phyloP scores from a whole-genome alignment of 2,888 invertebrate species.

The Diloba caeruleocephala region DNA sequence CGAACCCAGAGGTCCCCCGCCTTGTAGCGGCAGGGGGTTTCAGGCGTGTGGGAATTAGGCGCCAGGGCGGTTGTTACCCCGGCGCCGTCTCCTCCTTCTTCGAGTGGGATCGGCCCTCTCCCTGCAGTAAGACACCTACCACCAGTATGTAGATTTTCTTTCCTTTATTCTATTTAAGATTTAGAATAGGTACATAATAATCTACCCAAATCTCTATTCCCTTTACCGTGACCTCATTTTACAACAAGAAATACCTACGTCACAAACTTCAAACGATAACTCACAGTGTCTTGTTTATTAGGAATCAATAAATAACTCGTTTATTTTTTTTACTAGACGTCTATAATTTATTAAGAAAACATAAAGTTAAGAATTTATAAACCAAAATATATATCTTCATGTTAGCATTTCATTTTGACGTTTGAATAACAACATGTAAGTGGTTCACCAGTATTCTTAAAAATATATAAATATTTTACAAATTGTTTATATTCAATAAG shows the following conservation, averaged over 20 bases:
- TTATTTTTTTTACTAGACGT: background rate
- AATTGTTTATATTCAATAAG: constrained; percentile 4
- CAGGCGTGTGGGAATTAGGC: too few relatives aligned
- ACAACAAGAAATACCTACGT: background rate
- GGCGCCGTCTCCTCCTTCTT: too few relatives aligned
- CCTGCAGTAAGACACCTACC: too few relatives aligned
- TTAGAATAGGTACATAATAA: too few relatives aligned
- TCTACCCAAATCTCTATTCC: background rate
- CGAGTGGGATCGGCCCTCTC: too few relatives aligned
- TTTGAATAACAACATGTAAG: constrained; percentile 14
- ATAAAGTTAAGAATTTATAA: constrained; percentile 2
- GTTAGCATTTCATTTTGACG: constrained; percentile 16
- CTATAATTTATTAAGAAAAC: constrained; percentile 21
- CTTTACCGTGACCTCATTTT: constrained; percentile 21
- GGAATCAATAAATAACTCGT: constrained; percentile 30
- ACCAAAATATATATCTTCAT: constrained; percentile 12
- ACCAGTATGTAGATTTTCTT: too few relatives aligned
- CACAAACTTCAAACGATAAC: constrained; percentile 14
- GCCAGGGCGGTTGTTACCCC: too few relatives aligned
- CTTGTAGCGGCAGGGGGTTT: too few relatives aligned
- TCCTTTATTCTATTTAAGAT: too few relatives aligned
- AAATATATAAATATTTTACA: constrained; percentile 14
- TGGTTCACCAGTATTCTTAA: constrained; percentile 14
- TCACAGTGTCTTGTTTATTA: constrained; percentile 4
- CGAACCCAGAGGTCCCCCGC: too few relatives aligned